phyloP scores from a whole-genome alignment of 2,113 vertebrate genomes.

The Ranitomeya imitator region DNA sequence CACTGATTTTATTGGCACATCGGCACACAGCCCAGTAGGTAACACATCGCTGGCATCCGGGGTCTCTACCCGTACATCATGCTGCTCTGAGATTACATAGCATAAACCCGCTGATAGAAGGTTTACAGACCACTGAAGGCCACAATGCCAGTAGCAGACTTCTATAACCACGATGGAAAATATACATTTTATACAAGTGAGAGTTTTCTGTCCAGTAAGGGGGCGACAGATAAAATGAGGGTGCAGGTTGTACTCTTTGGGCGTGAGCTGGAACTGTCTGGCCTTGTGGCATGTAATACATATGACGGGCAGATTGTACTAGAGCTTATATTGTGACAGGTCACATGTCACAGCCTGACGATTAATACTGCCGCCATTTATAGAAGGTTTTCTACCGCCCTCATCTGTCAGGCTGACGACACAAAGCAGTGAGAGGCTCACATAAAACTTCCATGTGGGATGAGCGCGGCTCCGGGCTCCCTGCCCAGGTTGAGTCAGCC shows the following conservation, averaged over 20 bases:
- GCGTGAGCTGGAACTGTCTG: background rate
- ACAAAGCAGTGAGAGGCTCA: slow-evolving; percentile 11
- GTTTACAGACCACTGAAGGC: background rate
- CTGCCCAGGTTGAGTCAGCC: slow-evolving; percentile 52
- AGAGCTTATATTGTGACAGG: background rate
- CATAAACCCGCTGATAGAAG: no score
- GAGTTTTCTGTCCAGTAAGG: background rate
- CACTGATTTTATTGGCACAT: no score
- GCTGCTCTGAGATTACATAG: no score
- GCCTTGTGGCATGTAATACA: background rate
- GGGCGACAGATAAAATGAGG: background rate
- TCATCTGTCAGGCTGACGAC: slow-evolving; percentile 1
- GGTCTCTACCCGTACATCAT: no score
- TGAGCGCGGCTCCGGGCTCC: slow-evolving; percentile 31
- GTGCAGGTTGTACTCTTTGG: background rate
- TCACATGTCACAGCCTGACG: background rate
- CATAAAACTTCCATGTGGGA: slow-evolving; percentile 38
- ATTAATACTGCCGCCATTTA: background rate
- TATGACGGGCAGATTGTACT: no score
- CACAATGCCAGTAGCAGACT: background rate
- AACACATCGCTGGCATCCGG: no score
- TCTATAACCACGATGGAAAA: background rate
- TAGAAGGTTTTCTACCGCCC: background rate
- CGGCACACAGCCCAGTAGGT: no score
- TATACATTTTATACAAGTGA: background rate